A percentile compares a stretch with the other conserved stretches of the same genome.
Conservation (phyloP, 2,888 invertebrate genomes). For the Coelogynopora nodosa region DNA sequence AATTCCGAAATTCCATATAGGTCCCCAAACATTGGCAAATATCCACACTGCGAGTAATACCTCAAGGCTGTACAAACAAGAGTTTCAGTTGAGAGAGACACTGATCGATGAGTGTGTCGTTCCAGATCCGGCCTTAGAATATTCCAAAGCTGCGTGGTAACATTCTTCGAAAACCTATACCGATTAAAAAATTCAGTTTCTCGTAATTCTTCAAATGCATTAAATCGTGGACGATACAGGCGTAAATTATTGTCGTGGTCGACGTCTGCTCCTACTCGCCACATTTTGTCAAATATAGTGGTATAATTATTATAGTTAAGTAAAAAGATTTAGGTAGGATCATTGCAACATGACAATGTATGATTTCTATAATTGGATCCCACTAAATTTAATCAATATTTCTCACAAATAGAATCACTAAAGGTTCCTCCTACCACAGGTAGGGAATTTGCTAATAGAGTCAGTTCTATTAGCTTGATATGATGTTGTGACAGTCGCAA, state of each 20-base stretch:
- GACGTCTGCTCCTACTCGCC: background rate
- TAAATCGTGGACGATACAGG: background rate
- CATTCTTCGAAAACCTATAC: background rate
- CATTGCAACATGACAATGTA: background rate
- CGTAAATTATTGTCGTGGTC: background rate
- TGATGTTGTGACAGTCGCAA: background rate
- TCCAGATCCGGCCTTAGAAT: slow-evolving; percentile 46
- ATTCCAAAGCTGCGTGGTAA: slow-evolving; percentile 40
- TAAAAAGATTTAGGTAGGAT: too few relatives aligned
- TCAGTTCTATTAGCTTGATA: background rate
- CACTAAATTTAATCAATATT: background rate
- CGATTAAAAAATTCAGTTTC: background rate
- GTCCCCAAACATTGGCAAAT: too few relatives aligned
- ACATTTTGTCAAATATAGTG: background rate
- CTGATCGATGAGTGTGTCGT: background rate
- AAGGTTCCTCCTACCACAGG: background rate
- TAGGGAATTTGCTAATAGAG: background rate
- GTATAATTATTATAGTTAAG: background rate
- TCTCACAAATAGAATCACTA: background rate
- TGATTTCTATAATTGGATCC: background rate
- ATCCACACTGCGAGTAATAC: too few relatives aligned
- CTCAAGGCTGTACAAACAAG: too few relatives aligned
- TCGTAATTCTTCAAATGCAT: background rate
- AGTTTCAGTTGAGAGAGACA: background rate
- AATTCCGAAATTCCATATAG: too few relatives aligned